These are phyloP conservation scores for Geotrupes spiniger DNA, from an alignment of 2,888 invertebrate genomes.

Conservation along the genomic window DNA sequence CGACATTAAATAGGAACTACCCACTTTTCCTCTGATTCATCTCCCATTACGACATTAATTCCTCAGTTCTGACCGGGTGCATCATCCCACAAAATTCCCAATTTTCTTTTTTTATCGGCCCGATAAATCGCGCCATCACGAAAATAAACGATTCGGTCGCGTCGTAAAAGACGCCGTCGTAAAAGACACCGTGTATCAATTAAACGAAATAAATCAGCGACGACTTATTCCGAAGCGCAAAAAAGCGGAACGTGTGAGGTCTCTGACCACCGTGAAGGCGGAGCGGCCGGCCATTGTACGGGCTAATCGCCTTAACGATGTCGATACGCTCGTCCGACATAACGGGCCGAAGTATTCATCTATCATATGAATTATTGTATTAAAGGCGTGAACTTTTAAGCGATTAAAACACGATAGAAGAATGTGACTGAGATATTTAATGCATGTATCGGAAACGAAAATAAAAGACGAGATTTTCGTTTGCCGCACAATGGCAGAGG, in stretches of 20 bases:
- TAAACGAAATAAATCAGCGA: neutral
- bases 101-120: too few species aligned
- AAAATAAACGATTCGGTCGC: too few species aligned
- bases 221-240: constrained; percentile 4
- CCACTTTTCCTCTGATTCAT: too few species aligned
- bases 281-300: constrained; percentile 16
- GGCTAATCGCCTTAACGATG: constrained; percentile 18
- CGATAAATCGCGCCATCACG: neutral
- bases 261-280: constrained; percentile 15
- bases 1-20: too few species aligned
- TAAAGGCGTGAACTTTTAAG: constrained; percentile 22
- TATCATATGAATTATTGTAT: constrained; percentile 26
- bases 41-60: too few species aligned
- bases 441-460: too few species aligned
- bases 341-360: constrained; percentile 15
- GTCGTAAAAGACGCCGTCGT: neutral
- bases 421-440: too few species aligned
- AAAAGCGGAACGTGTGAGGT: constrained; percentile 19
- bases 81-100: neutral
- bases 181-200: neutral
- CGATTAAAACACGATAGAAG: too few species aligned
- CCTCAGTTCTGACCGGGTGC: neutral
- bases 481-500: too few species aligned
- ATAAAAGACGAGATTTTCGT: too few species aligned
- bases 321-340: constrained; percentile 15